A percentile compares a stretch with the other conserved stretches of the same genome.
Conservation (phyloP, 2,888 invertebrate species). For the Steromphala cineraria region DNA sequence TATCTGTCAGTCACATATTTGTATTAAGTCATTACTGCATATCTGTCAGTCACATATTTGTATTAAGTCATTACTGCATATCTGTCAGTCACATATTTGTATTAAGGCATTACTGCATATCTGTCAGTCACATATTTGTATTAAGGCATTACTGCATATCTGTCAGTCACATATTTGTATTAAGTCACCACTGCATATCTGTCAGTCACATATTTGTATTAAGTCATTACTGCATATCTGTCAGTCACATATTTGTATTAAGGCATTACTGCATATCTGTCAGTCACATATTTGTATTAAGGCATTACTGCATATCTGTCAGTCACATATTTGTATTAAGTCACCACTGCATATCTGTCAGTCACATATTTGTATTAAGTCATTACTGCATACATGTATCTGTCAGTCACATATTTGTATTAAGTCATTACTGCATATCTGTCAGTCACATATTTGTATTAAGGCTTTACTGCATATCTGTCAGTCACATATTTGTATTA, state of each 20-base stretch:
- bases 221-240: conserved; percentile 32
- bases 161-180: too few species aligned
- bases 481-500: neutral
- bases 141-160: conserved; percentile 29
- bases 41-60: neutral
- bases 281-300: neutral
- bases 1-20: neutral
- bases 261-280: conserved; percentile 11
- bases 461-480: conserved; percentile 31
- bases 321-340: neutral
- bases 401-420: too few species aligned
- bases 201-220: too few species aligned
- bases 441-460: too few species aligned
- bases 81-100: neutral
- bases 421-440: conserved; percentile 31
- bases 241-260: neutral
- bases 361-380: too few species aligned
- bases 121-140: neutral
- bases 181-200: conserved; percentile 32
- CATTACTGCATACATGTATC: too few species aligned
- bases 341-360: too few species aligned
- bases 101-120: neutral
- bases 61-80: neutral
- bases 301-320: conserved; percentile 10
- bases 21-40: conserved; percentile 1